These are phyloP conservation scores for Etheostoma spectabile DNA, from an alignment of 2,113 vertebrate genomes.

Conservation along the genomic window DNA sequence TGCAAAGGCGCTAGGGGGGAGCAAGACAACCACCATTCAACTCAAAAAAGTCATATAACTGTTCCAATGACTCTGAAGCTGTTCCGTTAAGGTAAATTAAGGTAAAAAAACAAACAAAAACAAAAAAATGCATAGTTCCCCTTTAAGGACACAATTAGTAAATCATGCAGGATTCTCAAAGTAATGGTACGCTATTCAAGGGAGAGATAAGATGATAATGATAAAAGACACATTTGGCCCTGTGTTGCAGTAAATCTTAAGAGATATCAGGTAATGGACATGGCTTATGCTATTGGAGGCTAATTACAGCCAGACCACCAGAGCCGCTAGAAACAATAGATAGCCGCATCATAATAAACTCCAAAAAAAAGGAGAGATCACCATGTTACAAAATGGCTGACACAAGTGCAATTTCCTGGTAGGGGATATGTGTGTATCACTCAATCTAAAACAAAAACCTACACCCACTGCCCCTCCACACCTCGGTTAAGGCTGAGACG, in stretches of 20 bases:
- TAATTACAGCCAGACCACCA: constrained; percentile 55
- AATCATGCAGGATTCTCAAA: constrained; percentile 13
- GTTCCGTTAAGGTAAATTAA: too few species aligned
- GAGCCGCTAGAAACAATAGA: constrained; percentile 36
- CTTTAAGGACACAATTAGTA: constrained; percentile 26
- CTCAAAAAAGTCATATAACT: too few species aligned
- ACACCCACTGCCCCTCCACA: constrained; percentile 5
- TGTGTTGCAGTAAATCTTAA: constrained; percentile 30
- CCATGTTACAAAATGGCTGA: constrained; percentile 37
- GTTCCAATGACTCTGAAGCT: too few species aligned
- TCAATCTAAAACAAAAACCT: constrained; percentile 50
- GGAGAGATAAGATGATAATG: constrained; percentile 33
- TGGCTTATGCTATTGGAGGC: constrained; percentile 27
- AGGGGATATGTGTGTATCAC: constrained; percentile 24
- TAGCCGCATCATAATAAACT: constrained; percentile 18
- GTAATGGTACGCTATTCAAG: constrained; percentile 23
- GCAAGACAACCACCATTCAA: too few species aligned
- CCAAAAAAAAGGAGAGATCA: constrained; percentile 34
- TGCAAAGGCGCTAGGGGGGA: too few species aligned
- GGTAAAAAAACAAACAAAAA: too few species aligned
- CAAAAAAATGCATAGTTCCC: too few species aligned
- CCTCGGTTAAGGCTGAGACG: neutral
- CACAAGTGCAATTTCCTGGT: constrained; percentile 39
- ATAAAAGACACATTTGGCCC: constrained; percentile 39
- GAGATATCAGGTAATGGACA: constrained; percentile 42